Evolutionary conservation across 2,797 vertebrate genomes (phyloP).

Genomic region (Fratercula arctica): DNA sequence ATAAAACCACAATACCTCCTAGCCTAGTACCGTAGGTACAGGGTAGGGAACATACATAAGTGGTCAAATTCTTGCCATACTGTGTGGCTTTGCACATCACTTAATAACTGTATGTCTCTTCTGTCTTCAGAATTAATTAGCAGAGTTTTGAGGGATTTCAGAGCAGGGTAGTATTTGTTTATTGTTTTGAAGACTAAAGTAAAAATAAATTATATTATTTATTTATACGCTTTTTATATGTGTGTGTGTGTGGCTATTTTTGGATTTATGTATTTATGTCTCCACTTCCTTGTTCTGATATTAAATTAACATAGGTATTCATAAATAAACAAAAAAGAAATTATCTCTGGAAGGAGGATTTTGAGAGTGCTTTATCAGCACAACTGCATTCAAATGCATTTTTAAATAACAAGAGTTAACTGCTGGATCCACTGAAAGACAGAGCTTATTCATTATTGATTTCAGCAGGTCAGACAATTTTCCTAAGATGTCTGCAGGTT

Average conservation of each 20-base stretch:
- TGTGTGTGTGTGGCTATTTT: neutral
- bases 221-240: neutral
- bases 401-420: neutral
- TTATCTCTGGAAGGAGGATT: neutral
- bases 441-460: neutral
- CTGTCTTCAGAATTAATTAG: neutral
- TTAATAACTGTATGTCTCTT: neutral
- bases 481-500: neutral
- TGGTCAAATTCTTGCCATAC: neutral
- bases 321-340: constrained; percentile 5
- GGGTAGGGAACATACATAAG: neutral
- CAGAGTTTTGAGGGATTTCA: neutral
- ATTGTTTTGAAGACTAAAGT: neutral
- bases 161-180: neutral
- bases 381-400: neutral
- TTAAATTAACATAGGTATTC: neutral
- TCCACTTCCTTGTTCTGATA: neutral
- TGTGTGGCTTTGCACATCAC: neutral
- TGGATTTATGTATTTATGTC: neutral
- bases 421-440: neutral
- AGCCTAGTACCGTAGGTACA: neutral
- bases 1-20: neutral
- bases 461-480: neutral
- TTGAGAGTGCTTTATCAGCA: constrained; percentile 7
- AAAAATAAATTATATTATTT: neutral